These are phyloP conservation scores for Scytalopus superciliaris DNA, from an alignment of 2,113 vertebrate species.

Conservation along the genomic window DNA sequence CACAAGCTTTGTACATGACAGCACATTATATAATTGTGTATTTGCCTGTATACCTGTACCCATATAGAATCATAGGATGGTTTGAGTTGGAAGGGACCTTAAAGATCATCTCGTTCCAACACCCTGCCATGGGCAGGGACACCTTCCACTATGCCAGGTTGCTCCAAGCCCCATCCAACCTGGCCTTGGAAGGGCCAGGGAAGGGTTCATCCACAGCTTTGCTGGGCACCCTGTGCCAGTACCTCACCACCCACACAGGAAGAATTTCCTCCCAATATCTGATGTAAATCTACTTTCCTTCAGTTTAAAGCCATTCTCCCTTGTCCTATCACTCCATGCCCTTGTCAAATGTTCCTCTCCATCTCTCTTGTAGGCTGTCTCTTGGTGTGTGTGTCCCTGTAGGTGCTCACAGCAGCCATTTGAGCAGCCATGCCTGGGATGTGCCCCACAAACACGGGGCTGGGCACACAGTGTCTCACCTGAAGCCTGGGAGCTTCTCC, in stretches of 20 bases:
- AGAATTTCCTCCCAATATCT: background rate
- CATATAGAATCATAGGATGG: background rate
- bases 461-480: background rate
- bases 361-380: background rate
- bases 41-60: background rate
- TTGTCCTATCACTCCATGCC: rapidly evolving
- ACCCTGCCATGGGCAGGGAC: background rate
- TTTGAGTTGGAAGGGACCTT: background rate
- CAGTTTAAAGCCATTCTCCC: background rate
- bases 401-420: background rate
- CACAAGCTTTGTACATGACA: background rate
- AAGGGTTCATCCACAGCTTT: too few relatives aligned
- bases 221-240: too few relatives aligned
- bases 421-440: rapidly evolving
- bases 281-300: background rate
- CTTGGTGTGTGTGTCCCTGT: rapidly evolving
- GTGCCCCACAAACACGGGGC: rapidly evolving
- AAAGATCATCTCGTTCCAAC: background rate
- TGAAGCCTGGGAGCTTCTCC: background rate
- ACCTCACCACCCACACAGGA: background rate
- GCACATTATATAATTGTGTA: too few relatives aligned
- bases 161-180: too few relatives aligned
- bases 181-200: too few relatives aligned
- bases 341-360: background rate
- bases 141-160: background rate